Conservation (phyloP, 2,888 invertebrate species). For the Acanthosepion pharaonis region DNA sequence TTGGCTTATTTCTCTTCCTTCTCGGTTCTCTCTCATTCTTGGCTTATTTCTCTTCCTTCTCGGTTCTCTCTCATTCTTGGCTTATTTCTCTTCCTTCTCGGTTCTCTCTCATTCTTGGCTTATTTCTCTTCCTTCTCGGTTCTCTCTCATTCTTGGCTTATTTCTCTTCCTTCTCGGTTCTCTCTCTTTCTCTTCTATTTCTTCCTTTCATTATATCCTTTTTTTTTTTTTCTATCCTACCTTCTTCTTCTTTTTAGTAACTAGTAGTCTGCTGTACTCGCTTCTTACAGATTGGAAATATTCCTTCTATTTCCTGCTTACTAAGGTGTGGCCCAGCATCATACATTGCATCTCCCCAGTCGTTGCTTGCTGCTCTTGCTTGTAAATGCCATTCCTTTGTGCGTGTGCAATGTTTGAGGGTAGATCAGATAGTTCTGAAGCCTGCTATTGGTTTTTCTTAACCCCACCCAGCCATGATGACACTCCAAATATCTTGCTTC, state of each 20-base stretch:
- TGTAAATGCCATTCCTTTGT: background rate
- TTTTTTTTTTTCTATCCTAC: background rate
- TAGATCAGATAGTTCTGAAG: background rate
- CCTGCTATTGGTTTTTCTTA: background rate
- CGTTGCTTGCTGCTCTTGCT: background rate
- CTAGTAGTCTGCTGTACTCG: background rate
- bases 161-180: too few species aligned
- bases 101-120: too few species aligned
- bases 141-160: too few species aligned
- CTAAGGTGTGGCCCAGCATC: conserved; percentile 1
- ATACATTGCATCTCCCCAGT: background rate
- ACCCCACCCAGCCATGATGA: background rate
- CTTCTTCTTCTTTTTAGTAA: background rate
- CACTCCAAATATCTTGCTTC: background rate
- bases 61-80: background rate
- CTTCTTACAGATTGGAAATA: background rate
- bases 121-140: background rate
- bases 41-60: too few species aligned
- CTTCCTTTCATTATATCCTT: background rate
- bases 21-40: too few species aligned
- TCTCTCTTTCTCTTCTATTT: background rate
- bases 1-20: too few species aligned
- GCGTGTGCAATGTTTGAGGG: background rate
- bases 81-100: too few species aligned
- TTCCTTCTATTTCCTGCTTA: background rate